Base-by-base conservation (phyloP, 2,113 vertebrate genomes). In the Oryzias celebensis region DNA sequence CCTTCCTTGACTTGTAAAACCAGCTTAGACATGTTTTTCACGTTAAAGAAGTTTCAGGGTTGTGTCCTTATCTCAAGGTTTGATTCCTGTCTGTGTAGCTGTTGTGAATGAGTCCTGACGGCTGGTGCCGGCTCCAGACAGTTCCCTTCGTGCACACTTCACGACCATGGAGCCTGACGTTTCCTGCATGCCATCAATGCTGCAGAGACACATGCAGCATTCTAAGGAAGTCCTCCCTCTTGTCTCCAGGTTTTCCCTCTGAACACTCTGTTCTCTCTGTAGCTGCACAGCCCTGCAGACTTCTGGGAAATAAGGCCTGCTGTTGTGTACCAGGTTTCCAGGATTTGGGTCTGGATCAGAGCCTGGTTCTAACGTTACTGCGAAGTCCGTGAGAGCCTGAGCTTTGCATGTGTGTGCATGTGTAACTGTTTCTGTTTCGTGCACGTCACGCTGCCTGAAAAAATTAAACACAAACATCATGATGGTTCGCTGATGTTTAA, bases 191-290 rank as follows among this genome's bases (percentile, higher is more conserved):
- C 42, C 56, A 58, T 10, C 52, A 62, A 62, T 46, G 5, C n/a
- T 68, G 23, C 24, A 41, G n/a, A 45, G 42, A 42, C 54, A 52
- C 24, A 10, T 36, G 46, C 22, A 22, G 36, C 56, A 26, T 46
- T 68, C 63, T 52, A 62, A 36, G 52, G 73, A 46, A 3, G 57
- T 28, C 45, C 17, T 52, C 51, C 16, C 18, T 57, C 1, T 2
- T 24, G 36, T 43, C 12, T 17, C 14, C 15, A 17, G 54, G 3
- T 22, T 5, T 24, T 22, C 22, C 26, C 1, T 22, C 1, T 12
- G 54, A 17, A 79, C 52, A 8, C 52, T 41, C 42, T 73, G 66
- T 62, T 57, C 77, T 53, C 46, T 57, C 59, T 45, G 50, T 63
- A 47, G 58, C 36, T 20, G n/a, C 66, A 47, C 51, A 16, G 52